Base-by-base conservation (phyloP, 2,888 invertebrate genomes). In the Drosophila neonasuta region DNA sequence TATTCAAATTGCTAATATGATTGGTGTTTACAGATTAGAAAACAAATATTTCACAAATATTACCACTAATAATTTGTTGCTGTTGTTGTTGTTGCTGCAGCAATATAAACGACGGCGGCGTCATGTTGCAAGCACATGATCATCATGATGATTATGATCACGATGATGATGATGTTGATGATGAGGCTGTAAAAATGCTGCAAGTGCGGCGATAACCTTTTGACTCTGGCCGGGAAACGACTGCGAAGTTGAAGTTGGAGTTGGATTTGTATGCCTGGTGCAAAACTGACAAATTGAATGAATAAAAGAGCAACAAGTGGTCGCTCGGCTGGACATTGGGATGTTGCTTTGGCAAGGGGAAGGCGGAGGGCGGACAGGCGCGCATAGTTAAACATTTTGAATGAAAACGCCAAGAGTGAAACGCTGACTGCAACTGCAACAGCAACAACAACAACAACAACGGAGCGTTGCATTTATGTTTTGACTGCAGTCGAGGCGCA, bases 271-370 rank as follows among this genome's bases (percentile, higher is more conserved):
- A 45, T 54, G 64, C 64, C 68, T 74, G 70, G 81, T 85, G 83
- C 75, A 87, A 79, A 88, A 87, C 89, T 89, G 89, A 89, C 89
- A 89, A 89, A 89, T 89, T 89, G 89, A 89, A 89, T 89, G 89
- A 89, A 88, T 89, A 89, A 89, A 89, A 88, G 89, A 89, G 88
- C 89, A 89, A 88, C 89, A 88, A 89, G 88, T 87, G 88, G 87
- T 86, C 86, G 80, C 69, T 78, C 80, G 51, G 71, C 77, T 64
- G 72, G 73, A 74, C 85, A 60, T 61, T 67, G 59, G 20, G 51
- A 52, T 45, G 8, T 32, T 13, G 13, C 36, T 39, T 13, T 39
- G 5, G 2, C 8, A n/a, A 1, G 0, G 34, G n/a, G 15, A 32
- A 32, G 11, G 44, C 29, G 0, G 46, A 5, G 39, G 54, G 39